Base-by-base conservation (phyloP, 2,113 vertebrate genomes). In the Genyomyrus donnyi region DNA sequence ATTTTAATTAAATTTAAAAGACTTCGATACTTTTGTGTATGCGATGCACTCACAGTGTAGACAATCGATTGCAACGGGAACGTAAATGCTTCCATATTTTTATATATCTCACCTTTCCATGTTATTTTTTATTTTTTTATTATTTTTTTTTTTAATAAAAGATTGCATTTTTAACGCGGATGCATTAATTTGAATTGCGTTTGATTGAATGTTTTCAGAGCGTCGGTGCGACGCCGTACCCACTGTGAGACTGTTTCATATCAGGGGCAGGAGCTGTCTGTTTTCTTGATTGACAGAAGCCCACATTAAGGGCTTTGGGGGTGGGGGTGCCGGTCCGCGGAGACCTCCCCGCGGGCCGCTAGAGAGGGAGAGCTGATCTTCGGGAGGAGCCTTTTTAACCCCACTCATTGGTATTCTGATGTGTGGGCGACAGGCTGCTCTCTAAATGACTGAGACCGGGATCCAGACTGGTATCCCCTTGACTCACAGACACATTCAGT, bases 371-470 rank as follows among this genome's bases (percentile, higher is more conserved):
- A 97, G 97, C 96, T 96, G 96, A 96, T 97, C 98, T 99, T 97
- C 96, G 97, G 98, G 97, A 97, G 97, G 97, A 97, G 98, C 96
- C 97, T 98, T 99, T 98, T 99, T 99, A 99, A 99, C 98, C 98
- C 96, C 97, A 96, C 98, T 99, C 98, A 99, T 99, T 99, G 97
- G 98, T 99, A 99, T 99, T 98, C 98, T 97, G 97, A 97, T 97
- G 96, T 95, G 96, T 94, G 96, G 97, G 96, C 96, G 96, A 96
- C 97, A 96, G 96, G 97, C 97, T 96, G 97, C 98, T 97, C 97
- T 98, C 98, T 98, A 98, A 99, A 97, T 98, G 98, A 98, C 97
- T 97, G 96, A 97, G 96, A 97, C 97, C 97, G 62, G 62, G n/a
- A 70, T 97, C 97, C 96, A 96, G 97, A 96, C 97, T 97, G 92